Percentiles rank a stretch among this genome's conserved stretches.
phyloP scores from a whole-genome alignment of 1,140 invertebrate species.

The Schlechtendalia chinensis region DNA sequence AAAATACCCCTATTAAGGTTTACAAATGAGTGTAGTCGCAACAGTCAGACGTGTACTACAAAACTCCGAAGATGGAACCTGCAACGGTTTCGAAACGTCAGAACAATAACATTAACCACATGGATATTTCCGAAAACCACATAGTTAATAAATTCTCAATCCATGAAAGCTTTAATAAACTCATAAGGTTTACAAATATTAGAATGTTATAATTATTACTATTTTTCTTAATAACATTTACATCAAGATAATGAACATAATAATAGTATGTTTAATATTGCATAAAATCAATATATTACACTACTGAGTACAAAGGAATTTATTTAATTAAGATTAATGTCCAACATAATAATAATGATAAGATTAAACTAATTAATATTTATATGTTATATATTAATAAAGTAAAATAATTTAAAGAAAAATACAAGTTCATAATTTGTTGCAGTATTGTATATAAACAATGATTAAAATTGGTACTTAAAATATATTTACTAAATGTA shows the following conservation, averaged over 20 bases:
- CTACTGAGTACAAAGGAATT: not conserved
- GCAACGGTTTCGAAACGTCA: no score
- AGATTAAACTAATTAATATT: not conserved
- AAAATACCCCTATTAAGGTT: no score
- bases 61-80: no score
- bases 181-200: no score
- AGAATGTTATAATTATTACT: no score
- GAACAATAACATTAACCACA: no score
- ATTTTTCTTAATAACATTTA: no score
- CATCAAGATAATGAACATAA: slow-evolving; percentile 64
- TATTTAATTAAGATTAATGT: not conserved
- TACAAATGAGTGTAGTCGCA: no score
- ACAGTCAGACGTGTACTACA: no score
- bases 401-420: not conserved
- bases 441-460: not conserved
- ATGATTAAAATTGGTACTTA: not conserved
- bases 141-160: no score
- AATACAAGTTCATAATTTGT: not conserved
- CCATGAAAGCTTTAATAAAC: no score
- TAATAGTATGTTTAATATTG: slow-evolving; percentile 62
- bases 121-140: no score
- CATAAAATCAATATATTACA: not conserved
- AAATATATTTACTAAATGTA: not conserved
- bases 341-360: not conserved
- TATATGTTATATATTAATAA: not conserved